These are phyloP conservation scores for Porites rus DNA, from an alignment of 92 coral and sea anemone genomes.

Conservation along the genomic window DNA sequence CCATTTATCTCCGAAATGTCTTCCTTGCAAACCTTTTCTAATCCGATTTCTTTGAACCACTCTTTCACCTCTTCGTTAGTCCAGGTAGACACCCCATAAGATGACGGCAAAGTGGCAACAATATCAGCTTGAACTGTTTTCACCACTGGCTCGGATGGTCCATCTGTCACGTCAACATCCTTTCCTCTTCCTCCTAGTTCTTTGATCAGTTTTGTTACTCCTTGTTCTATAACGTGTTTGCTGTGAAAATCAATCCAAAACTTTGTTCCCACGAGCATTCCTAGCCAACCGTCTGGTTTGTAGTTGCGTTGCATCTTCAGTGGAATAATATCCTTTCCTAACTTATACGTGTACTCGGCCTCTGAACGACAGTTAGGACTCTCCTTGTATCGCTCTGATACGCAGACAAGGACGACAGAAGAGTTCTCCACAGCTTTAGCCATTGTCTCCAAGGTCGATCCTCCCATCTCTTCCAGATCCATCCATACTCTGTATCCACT, in stretches of 20 bases:
- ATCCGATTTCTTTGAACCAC: conserved; percentile 62
- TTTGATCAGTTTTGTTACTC: too few species aligned
- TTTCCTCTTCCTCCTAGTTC: too few species aligned
- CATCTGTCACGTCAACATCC: conserved; percentile 11
- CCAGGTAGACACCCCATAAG: conserved; percentile 41
- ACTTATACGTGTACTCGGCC: conserved; percentile 67
- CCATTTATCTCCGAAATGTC: background rate
- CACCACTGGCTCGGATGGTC: background rate
- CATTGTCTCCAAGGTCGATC: too few species aligned
- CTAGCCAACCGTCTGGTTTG: conserved; percentile 78
- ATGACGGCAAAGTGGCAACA: background rate
- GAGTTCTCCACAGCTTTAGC: background rate
- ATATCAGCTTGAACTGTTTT: background rate
- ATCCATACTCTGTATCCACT: too few species aligned
- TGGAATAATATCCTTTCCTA: conserved; percentile 67
- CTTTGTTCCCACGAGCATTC: conserved; percentile 55
- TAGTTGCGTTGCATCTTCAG: conserved; percentile 68
- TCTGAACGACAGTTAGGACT: conserved; percentile 80
- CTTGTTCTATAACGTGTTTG: conserved; percentile 10
- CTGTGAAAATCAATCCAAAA: conserved; percentile 56
- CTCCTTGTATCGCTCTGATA: conserved; percentile 79
- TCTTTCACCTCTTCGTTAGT: conserved; percentile 53
- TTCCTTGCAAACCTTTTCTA: conserved; percentile 45
- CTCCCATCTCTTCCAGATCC: too few species aligned
- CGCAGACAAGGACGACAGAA: conserved; percentile 70